A percentile compares a stretch with the other conserved stretches of the same genome.
These are phyloP conservation scores for Pogonomyrmex barbatus DNA, from an alignment of 1,140 invertebrate genomes.

Conservation along the genomic window DNA sequence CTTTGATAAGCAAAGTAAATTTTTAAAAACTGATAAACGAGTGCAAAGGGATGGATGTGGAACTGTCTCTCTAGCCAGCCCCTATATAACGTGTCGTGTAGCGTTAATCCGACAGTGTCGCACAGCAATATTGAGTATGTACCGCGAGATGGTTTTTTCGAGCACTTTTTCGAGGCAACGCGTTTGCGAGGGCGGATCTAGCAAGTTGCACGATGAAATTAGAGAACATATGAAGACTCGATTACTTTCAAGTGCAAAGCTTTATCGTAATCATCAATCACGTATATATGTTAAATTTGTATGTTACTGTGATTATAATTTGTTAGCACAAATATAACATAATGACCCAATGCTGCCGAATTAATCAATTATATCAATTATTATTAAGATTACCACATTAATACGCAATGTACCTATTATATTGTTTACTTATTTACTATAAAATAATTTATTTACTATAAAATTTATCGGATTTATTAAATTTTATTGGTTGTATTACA, in stretches of 20 bases:
- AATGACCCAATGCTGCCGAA: slow-evolving; percentile 46
- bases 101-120: slow-evolving; percentile 58
- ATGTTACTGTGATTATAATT: slow-evolving; percentile 56
- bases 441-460: neutral
- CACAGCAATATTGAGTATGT: slow-evolving; percentile 59
- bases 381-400: neutral
- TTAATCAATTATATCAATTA: slow-evolving; percentile 39
- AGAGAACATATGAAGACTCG: neutral
- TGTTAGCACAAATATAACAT: slow-evolving; percentile 58
- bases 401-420: neutral
- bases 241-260: slow-evolving; percentile 46
- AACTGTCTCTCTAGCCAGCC: slow-evolving; percentile 72
- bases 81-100: slow-evolving; percentile 68
- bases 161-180: slow-evolving; percentile 47
- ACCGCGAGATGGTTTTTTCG: slow-evolving; percentile 46
- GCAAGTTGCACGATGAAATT: neutral
- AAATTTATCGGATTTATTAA: neutral
- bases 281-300: slow-evolving; percentile 53
- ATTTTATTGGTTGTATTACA: neutral
- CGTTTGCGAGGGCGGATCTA: slow-evolving; percentile 48
- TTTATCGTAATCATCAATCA: slow-evolving; percentile 38
- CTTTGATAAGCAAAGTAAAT: neutral
- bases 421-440: neutral
- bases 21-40: neutral
- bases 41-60: slow-evolving; percentile 62